Percentiles rank a stretch among this genome's conserved stretches.
Conservation (phyloP, 2,113 vertebrate genomes). For the Rhinoptilus africanus region DNA sequence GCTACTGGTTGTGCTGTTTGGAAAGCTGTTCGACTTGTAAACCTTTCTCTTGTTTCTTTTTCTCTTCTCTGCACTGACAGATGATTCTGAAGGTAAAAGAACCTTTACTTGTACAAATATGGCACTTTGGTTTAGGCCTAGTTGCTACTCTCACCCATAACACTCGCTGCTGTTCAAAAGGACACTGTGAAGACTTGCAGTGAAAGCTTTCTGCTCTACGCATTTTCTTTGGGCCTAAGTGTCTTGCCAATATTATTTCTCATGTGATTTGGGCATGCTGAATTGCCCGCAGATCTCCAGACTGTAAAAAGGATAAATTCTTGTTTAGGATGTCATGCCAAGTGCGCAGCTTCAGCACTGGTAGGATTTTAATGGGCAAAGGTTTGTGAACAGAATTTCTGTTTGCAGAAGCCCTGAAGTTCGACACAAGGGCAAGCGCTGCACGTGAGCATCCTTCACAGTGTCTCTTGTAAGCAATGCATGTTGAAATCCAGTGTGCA, state of each 20-base stretch:
- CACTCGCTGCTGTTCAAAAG: conserved; percentile 14
- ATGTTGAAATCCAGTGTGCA: neutral
- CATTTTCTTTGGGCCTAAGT: neutral
- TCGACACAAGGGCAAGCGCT: neutral
- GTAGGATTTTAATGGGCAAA: neutral
- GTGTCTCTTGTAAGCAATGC: conserved; percentile 71
- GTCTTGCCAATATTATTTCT: neutral
- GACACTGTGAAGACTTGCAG: conserved; percentile 50
- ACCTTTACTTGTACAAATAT: conserved; percentile 73
- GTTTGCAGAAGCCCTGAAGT: neutral
- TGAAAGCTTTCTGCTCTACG: neutral
- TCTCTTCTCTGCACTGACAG: conserved; percentile 82
- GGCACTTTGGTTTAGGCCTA: conserved; percentile 41
- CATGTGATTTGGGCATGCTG: neutral
- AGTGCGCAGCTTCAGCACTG: neutral
- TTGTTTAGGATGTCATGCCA: accelerated
- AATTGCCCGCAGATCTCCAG: neutral
- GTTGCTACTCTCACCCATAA: neutral
- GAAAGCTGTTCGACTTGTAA: conserved; percentile 53
- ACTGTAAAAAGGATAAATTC: neutral
- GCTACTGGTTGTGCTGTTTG: conserved; percentile 34
- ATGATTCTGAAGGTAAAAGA: conserved; percentile 97
- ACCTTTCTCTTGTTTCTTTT: conserved; percentile 63
- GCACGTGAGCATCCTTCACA: neutral
- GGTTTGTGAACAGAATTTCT: neutral